phyloP scores from a whole-genome alignment of 1,140 invertebrate species.

The Campoletis sonorensis region DNA sequence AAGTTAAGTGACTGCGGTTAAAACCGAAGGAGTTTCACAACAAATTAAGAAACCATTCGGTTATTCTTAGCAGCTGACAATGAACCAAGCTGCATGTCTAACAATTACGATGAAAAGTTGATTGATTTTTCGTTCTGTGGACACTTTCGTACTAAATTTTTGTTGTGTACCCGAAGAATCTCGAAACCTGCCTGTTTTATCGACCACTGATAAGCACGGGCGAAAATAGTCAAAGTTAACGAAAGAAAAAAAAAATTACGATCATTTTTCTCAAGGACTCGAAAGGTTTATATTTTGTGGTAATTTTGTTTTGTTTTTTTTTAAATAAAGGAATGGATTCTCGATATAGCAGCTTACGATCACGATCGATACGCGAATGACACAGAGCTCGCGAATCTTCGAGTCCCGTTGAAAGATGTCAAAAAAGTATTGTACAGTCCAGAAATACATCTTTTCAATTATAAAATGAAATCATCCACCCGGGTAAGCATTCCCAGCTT shows the following conservation, averaged over 20 bases:
- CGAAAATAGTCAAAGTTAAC: not conserved
- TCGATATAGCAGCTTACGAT: conserved; percentile 69
- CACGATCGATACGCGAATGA: conserved; percentile 74
- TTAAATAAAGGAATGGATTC: conserved; percentile 70
- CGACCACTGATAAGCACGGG: not conserved
- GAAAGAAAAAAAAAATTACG: not conserved
- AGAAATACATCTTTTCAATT: conserved; percentile 72
- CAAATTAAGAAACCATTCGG: no score
- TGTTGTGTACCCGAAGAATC: no score
- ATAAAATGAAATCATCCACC: conserved; percentile 70
- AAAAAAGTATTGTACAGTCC: conserved; percentile 68
- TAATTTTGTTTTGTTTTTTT: conserved; percentile 40
- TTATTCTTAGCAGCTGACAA: no score
- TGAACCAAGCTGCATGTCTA: no score
- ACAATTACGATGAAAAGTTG: no score
- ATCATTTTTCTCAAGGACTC: not conserved
- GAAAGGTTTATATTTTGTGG: not conserved
- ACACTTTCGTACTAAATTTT: no score
- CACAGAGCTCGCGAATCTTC: conserved; percentile 71
- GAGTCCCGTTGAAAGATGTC: conserved; percentile 68
- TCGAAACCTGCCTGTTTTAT: not conserved
- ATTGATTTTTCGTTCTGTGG: no score
- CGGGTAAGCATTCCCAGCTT: conserved; percentile 57
- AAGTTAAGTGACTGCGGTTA: no score
- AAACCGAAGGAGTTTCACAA: no score